Conservation (phyloP, 2,888 invertebrate genomes). For the Sinotaia quadrata region DNA sequence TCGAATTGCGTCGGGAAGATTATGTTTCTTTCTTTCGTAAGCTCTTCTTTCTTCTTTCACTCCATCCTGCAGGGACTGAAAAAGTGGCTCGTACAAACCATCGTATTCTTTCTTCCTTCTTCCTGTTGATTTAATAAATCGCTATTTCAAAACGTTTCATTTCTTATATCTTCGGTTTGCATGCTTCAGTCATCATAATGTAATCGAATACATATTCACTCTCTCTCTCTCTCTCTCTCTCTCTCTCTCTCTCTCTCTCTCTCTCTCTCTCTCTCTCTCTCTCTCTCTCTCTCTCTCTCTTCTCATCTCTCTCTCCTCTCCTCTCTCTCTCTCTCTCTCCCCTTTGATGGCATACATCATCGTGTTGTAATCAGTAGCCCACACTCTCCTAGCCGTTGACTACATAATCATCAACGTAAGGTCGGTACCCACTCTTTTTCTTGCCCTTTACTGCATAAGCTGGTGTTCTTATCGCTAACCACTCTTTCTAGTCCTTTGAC, state of each 20-base stretch:
- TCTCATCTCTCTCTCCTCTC: not conserved
- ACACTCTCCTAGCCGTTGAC: too few relatives aligned
- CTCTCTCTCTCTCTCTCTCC: not conserved
- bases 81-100: too few relatives aligned
- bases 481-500: too few relatives aligned
- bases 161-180: not conserved
- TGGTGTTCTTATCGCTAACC: too few relatives aligned
- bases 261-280: not conserved
- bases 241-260: not conserved
- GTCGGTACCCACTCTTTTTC: too few relatives aligned
- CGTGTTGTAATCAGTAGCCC: not conserved
- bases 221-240: slow-evolving; percentile 6
- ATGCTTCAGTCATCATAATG: not conserved
- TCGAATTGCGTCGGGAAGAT: too few relatives aligned
- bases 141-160: not conserved
- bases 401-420: too few relatives aligned
- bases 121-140: not conserved
- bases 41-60: not conserved
- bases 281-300: not conserved
- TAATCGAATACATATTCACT: not conserved
- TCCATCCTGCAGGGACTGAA: not conserved
- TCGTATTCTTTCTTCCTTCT: not conserved
- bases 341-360: not conserved
- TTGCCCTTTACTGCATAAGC: too few relatives aligned
- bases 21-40: not conserved